These are phyloP conservation scores for Styela plicata DNA, from an alignment of 23 tunicate genomes.

Conservation along the genomic window DNA sequence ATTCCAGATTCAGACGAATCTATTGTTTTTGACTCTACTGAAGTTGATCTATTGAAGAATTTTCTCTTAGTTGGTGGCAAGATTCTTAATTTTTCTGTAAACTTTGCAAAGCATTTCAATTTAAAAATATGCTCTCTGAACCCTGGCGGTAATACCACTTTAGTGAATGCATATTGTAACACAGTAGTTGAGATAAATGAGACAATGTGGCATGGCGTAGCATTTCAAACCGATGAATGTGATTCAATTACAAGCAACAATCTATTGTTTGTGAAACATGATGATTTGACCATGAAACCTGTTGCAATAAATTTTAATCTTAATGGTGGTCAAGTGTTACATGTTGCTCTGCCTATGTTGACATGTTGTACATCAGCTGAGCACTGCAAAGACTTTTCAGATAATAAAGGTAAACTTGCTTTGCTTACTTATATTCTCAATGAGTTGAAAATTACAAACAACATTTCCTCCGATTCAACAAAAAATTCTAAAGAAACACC, in stretches of 20 bases:
- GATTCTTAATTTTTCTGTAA: constrained; percentile 27
- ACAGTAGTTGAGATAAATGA: background rate
- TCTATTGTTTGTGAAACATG: too few relatives aligned
- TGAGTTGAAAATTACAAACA: background rate
- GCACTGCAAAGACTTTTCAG: background rate
- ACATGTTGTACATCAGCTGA: background rate
- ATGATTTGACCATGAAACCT: background rate
- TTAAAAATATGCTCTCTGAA: background rate
- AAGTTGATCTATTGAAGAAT: constrained; percentile 6
- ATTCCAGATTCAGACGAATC: constrained; percentile 26
- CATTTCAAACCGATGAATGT: background rate
- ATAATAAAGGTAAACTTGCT: background rate
- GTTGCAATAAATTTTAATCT: background rate
- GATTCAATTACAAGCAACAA: background rate
- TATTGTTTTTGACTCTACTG: too few relatives aligned
- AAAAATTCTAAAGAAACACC: background rate
- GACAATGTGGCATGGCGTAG: background rate
- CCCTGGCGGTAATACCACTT: background rate
- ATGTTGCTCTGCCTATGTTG: background rate
- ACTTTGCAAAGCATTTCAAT: background rate
- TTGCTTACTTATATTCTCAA: background rate
- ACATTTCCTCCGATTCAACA: background rate
- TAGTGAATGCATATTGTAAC: background rate
- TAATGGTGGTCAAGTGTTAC: background rate
- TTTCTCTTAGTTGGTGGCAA: constrained; percentile 52